These are phyloP conservation scores for Leuciscus idus DNA, from an alignment of 2,113 vertebrate species.

Conservation along the genomic window DNA sequence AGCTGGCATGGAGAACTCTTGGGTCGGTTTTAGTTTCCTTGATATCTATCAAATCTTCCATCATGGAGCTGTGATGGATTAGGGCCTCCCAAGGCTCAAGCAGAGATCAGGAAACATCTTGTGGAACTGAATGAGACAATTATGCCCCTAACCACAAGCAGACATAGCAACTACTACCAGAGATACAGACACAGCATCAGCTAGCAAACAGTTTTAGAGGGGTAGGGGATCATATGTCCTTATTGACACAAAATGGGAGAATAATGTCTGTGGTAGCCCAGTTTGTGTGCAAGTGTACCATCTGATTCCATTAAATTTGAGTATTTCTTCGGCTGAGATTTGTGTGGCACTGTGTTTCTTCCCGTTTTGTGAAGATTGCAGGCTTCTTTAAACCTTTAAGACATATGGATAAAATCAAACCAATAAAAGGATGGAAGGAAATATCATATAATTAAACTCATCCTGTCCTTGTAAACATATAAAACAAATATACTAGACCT, in stretches of 20 bases:
- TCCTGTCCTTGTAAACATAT: background rate
- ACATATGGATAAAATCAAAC: background rate
- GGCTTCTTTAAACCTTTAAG: constrained; percentile 2
- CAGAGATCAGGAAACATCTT: constrained; percentile 30
- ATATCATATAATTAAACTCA: background rate
- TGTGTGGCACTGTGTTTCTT: background rate
- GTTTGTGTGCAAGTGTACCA: background rate
- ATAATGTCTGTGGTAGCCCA: background rate
- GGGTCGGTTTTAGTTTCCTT: constrained; percentile 33
- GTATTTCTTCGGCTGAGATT: background rate
- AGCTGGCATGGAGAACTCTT: constrained; percentile 37
- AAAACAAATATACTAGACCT: background rate
- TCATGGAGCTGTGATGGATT: background rate
- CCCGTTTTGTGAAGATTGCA: background rate
- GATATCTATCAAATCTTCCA: constrained; percentile 12
- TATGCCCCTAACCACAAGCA: constrained; percentile 26
- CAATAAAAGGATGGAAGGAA: background rate
- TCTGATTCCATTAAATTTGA: background rate
- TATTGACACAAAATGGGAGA: background rate
- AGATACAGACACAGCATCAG: background rate
- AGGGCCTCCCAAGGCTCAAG: background rate
- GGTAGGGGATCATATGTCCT: background rate
- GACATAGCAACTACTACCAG: constrained; percentile 23
- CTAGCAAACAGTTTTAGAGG: background rate
- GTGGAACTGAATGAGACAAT: constrained; percentile 11